Conservation (phyloP, 2,888 invertebrate genomes). For the Argyresthia albistria region DNA sequence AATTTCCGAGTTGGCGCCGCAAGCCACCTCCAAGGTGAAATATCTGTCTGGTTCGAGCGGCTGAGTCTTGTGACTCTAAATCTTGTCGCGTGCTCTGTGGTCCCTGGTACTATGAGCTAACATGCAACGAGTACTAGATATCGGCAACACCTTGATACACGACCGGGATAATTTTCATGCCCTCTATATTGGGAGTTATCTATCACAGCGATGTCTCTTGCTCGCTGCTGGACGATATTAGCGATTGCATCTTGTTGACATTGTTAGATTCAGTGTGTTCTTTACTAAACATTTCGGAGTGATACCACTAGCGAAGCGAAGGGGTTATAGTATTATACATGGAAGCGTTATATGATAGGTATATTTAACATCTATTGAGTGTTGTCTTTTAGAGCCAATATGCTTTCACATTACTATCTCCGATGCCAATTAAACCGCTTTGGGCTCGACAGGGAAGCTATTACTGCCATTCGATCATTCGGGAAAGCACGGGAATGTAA, state of each 20-base stretch:
- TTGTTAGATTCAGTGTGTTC: too few relatives aligned
- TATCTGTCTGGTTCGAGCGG: slow-evolving; percentile 46
- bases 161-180: slow-evolving; percentile 13
- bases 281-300: too few relatives aligned
- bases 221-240: neutral
- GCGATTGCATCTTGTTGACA: neutral
- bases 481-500: slow-evolving; percentile 45
- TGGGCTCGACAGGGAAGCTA: slow-evolving; percentile 48
- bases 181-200: neutral
- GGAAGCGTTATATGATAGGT: slow-evolving; percentile 11
- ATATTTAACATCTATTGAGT: slow-evolving; percentile 10
- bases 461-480: slow-evolving; percentile 56
- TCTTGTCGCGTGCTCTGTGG: slow-evolving; percentile 51
- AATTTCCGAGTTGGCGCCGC: slow-evolving; percentile 26
- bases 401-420: slow-evolving; percentile 17
- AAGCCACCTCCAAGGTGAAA: slow-evolving; percentile 39
- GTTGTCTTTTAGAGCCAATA: slow-evolving; percentile 16
- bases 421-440: slow-evolving; percentile 42
- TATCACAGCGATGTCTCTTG: neutral
- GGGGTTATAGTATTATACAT: neutral
- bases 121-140: slow-evolving; percentile 23
- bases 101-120: slow-evolving; percentile 24
- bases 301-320: neutral
- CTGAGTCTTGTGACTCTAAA: slow-evolving; percentile 37
- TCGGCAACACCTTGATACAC: slow-evolving; percentile 29